These are phyloP conservation scores for Tetanocera ferruginea DNA, from an alignment of 2,888 invertebrate genomes.

Conservation along the genomic window DNA sequence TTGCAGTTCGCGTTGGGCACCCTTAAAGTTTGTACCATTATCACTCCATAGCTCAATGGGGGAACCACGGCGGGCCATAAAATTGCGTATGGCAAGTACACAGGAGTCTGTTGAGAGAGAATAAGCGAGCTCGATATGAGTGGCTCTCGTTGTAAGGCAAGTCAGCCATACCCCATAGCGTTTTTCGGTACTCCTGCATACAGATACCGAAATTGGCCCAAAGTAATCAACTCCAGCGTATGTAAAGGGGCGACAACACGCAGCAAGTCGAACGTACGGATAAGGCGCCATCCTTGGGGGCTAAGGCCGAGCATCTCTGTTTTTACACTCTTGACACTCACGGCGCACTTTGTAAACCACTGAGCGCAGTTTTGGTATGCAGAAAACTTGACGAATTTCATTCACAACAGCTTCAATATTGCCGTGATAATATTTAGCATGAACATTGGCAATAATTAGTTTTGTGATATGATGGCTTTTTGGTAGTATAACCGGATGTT, in stretches of 20 bases:
- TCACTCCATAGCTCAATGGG: neutral
- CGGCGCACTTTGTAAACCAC: neutral
- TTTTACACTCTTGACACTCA: constrained; percentile 7
- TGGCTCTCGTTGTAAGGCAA: constrained; percentile 43
- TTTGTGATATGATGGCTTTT: neutral
- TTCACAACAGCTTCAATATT: too few species aligned
- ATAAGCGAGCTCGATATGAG: constrained; percentile 38
- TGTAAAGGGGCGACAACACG: constrained; percentile 41
- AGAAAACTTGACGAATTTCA: neutral
- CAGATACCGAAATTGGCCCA: constrained; percentile 38
- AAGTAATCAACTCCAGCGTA: constrained; percentile 48
- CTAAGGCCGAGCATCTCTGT: constrained; percentile 24
- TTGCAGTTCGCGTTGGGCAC: constrained; percentile 9
- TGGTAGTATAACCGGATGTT: too few species aligned
- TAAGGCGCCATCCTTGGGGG: constrained; percentile 44
- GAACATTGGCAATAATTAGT: neutral
- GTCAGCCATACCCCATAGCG: constrained; percentile 43
- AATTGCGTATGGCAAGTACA: neutral
- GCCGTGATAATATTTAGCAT: too few species aligned
- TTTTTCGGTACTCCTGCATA: constrained; percentile 39
- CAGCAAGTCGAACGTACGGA: constrained; percentile 20
- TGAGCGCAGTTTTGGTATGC: neutral
- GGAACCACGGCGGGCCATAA: neutral
- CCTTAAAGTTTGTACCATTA: neutral
- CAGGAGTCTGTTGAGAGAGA: neutral